Evolutionary conservation across 1,140 invertebrate genomes (phyloP).

Genomic region (Hycleus cichorii): DNA sequence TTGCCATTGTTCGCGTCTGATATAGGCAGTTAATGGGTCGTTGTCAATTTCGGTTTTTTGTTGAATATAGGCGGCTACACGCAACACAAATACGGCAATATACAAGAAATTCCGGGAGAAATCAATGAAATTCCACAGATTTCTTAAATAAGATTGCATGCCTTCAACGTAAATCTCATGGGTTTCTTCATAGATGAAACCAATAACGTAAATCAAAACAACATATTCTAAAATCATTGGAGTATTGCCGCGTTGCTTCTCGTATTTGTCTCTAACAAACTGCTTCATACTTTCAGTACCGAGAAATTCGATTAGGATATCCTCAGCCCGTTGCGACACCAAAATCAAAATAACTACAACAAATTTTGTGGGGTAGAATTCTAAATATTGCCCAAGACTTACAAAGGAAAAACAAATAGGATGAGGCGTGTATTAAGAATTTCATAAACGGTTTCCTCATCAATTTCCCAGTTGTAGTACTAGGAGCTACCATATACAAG

Average conservation of each 20-base stretch:
- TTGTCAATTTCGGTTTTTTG: constrained; percentile 58
- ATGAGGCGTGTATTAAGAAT: constrained; percentile 85
- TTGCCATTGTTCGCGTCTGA: constrained; percentile 80
- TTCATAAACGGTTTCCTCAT: constrained; percentile 92
- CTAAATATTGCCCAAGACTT: constrained; percentile 39
- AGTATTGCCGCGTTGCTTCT: constrained; percentile 66
- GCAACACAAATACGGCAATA: constrained; percentile 65
- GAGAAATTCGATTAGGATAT: constrained; percentile 62
- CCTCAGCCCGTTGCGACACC: constrained; percentile 78
- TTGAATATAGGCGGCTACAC: constrained; percentile 69
- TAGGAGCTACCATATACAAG: constrained; percentile 73
- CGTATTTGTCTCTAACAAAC: constrained; percentile 50
- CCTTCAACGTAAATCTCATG: constrained; percentile 83
- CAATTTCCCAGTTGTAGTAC: constrained; percentile 64
- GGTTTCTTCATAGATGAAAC: constrained; percentile 88
- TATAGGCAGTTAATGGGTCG: constrained; percentile 59
- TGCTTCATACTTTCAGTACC: constrained; percentile 58
- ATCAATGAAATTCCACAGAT: constrained; percentile 97
- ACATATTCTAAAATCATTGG: constrained; percentile 71
- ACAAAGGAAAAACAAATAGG: constrained; percentile 87
- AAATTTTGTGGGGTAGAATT: neutral
- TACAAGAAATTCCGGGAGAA: constrained; percentile 85
- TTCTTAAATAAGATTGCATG: constrained; percentile 71
- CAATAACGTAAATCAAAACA: constrained; percentile 69
- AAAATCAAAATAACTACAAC: constrained; percentile 70